Evolutionary conservation across 2,888 invertebrate genomes (phyloP), one percentile per base, ranked within the genome.

Genomic region (Leucania comma): DNA sequence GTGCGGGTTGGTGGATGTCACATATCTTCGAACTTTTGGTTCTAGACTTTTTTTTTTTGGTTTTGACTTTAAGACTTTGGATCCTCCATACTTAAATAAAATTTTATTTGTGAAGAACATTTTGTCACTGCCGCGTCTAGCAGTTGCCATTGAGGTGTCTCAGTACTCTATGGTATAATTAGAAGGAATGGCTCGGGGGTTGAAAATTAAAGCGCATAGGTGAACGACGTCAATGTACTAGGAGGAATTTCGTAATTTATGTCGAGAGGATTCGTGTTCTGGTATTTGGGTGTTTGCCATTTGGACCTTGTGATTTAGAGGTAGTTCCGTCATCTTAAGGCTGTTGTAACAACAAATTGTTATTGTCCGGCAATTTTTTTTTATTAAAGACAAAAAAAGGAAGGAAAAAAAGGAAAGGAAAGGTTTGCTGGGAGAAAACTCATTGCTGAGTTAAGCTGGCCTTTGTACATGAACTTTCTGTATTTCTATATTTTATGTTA

Each of bases 191-290:
- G 79, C 66, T 73, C 17, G 29, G 58, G 81, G 76, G 75, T 60
- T 50, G 62, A 72, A 73, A 72, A 82, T 85, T 82, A 82, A 75
- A 77, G 71, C 75, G 76, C 83, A 84, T 84, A 84, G 74, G 82
- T 79, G 76, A 63, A 57, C 59, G 76, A 68, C 70, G 68, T 71
- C 73, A 57, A 64, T 66, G 60, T 68, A 56, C 63, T 66, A 65
- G n/a, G 58, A 58, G 57, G 72, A 72, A 76, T 70, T 68, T 76
- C 32, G 69, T 72, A 68, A 80, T 72, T 77, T 83, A 69, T 72
- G 74, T 69, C 20, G 38, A 56, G 54, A 56, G 51, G 51, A 26
- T 26, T 42, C 29, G 35, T 75, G 26, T 66, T 53, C 53, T 35
- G 51, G 67, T 66, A 48, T 73, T 73, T 48, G n/a, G 42, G 58